Base-by-base conservation (phyloP, 2,113 vertebrate species). In the Myotis yumanensis region DNA sequence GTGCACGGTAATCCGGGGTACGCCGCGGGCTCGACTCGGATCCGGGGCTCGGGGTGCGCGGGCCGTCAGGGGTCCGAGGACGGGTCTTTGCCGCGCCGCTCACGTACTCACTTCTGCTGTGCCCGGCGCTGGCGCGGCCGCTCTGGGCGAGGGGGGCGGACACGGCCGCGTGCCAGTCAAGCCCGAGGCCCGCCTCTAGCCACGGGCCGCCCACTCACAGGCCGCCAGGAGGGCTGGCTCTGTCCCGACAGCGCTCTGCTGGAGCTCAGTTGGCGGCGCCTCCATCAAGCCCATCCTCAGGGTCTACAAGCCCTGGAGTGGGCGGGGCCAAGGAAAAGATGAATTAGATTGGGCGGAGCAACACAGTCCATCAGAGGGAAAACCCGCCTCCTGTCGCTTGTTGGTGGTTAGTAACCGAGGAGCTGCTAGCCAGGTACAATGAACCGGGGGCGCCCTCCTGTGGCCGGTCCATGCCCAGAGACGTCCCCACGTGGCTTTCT, bases 331-430 rank as follows among this genome's bases (percentile, higher is more conserved):
- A 17, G 5, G 86, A 97, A 98, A 98, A 98, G 97, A 98, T 98
- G 98, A 98, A 98, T 98, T 93, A 96, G 92, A 97, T 87, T 84
- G 93, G 98, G 98, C 91, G 97, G 97, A 52, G 97, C 92, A 14
- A 90, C 22, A 3, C 68, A 30, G 94, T 90, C 95, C 30, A 54
- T 97, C 93, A 66, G 37, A 20, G 11, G 20, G 2, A 59, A 7
- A 18, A 64, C 43, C 80, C 92, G 73, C 96, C 97, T 89, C 91
- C 73, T 66, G 32, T 10, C 51, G 10, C 46, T 62, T 51, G 59
- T 48, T n/a, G 92, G 95, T n/a, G 59, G 18, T 83, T 88, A 32
- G 68, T 72, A 86, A 88, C 12, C 3, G 62, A 91, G 40, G n/a
- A 11, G 73, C 54, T 76, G 85, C 76, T 32, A 3, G 43, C n/a